A percentile compares a stretch with the other conserved stretches of the same genome.
Conservation (phyloP, 2,797 vertebrate genomes). For the Sebastes taczanowskii region DNA sequence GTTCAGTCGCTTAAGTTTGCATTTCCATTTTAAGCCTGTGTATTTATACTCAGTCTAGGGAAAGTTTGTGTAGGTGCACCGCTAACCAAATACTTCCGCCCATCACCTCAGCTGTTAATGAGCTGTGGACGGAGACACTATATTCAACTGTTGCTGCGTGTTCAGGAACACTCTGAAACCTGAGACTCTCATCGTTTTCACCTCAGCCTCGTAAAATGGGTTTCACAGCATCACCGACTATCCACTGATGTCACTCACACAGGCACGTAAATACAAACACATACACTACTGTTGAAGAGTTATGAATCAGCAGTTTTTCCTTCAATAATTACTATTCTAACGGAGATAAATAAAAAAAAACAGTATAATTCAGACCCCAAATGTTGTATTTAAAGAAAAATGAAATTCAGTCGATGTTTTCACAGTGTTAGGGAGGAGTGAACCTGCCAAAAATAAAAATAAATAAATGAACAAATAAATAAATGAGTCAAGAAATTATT, state of each 20-base stretch:
- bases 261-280: neutral
- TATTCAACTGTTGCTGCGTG: slow-evolving; percentile 12
- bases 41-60: slow-evolving; percentile 62
- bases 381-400: no score
- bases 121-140: slow-evolving; percentile 41
- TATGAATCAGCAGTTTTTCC: no score
- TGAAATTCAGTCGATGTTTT: no score
- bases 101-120: slow-evolving; percentile 50
- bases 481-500: no score
- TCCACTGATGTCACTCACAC: no score
- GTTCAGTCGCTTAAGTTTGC: neutral
- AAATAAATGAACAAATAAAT: no score
- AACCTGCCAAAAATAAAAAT: no score
- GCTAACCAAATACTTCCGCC: slow-evolving; percentile 27
- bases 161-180: slow-evolving; percentile 32
- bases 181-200: slow-evolving; percentile 26
- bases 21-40: slow-evolving; percentile 40
- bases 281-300: neutral
- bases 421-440: no score
- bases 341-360: no score
- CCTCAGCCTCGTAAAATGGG: neutral
- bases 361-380: no score
- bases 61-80: slow-evolving; percentile 37
- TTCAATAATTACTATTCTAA: no score
- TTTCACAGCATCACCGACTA: neutral